phyloP scores from a whole-genome alignment of 2,888 invertebrate genomes.

The Celastrina argiolus region DNA sequence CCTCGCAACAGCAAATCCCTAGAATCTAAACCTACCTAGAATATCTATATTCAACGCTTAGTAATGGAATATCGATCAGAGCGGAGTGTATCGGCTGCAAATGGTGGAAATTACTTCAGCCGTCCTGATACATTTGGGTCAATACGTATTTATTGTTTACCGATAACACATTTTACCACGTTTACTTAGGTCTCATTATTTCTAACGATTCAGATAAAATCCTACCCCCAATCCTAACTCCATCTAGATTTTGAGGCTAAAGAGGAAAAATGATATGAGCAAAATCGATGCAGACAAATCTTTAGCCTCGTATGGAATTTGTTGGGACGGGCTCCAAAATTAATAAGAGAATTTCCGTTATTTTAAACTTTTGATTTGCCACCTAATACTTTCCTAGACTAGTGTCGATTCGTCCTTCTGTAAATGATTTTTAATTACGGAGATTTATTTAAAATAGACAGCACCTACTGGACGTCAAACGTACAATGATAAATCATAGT shows the following conservation, averaged over 20 bases:
- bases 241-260: neutral
- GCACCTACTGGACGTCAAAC: no score
- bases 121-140: slow-evolving; percentile 18
- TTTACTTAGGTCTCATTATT: neutral
- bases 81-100: slow-evolving; percentile 13
- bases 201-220: neutral
- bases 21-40: neutral
- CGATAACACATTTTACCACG: slow-evolving; percentile 13
- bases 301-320: neutral
- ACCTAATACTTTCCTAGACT: neutral
- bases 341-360: neutral
- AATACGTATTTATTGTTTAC: slow-evolving; percentile 10
- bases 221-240: neutral
- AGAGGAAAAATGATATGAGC: neutral
- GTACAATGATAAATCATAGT: neutral
- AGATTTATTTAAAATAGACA: no score
- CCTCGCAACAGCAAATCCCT: neutral
- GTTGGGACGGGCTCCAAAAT: neutral
- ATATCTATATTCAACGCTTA: slow-evolving; percentile 13
- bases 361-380: neutral
- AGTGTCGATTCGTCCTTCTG: neutral
- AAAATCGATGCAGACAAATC: neutral
- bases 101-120: slow-evolving; percentile 20
- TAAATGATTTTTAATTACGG: no score
- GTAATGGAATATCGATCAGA: slow-evolving; percentile 22